A percentile compares a stretch with the other conserved stretches of the same genome.
These are phyloP conservation scores for Psittacus erithacus DNA, from an alignment of 2,113 vertebrate species.

Conservation along the genomic window DNA sequence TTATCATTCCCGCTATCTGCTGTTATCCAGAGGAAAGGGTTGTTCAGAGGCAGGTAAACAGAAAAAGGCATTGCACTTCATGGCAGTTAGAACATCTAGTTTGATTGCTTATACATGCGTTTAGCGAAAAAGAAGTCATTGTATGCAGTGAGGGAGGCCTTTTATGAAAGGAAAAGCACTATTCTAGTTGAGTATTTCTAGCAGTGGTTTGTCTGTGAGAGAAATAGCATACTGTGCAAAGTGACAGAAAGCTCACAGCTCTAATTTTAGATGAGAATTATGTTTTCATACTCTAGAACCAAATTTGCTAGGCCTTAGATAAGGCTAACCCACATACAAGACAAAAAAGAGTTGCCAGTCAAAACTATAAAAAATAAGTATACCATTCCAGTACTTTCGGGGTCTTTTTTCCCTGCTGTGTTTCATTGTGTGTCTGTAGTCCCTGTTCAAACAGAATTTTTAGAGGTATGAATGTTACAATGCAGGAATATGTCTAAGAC, in stretches of 20 bases:
- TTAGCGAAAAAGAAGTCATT: neutral
- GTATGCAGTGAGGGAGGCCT: neutral
- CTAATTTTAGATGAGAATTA: neutral
- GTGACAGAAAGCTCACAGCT: neutral
- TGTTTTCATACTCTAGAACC: neutral
- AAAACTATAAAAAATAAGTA: neutral
- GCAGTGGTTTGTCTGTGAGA: neutral
- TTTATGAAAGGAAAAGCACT: neutral
- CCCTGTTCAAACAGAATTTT: neutral
- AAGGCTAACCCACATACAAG: neutral
- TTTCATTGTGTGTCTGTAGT: neutral
- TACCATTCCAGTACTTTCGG: neutral
- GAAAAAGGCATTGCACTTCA: neutral
- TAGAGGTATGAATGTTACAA: neutral
- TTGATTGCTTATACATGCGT: neutral
- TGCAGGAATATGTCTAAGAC: neutral
- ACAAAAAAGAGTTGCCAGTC: neutral
- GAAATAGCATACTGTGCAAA: neutral
- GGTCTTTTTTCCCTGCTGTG: neutral
- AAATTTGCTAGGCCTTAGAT: neutral
- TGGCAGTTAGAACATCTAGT: neutral
- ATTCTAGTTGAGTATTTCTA: neutral
- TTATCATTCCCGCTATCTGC: neutral
- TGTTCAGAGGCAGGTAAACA: neutral
- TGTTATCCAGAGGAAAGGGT: neutral